Evolutionary conservation across 2,113 vertebrate species (phyloP).

Genomic region (Gallinago jamesoni): DNA sequence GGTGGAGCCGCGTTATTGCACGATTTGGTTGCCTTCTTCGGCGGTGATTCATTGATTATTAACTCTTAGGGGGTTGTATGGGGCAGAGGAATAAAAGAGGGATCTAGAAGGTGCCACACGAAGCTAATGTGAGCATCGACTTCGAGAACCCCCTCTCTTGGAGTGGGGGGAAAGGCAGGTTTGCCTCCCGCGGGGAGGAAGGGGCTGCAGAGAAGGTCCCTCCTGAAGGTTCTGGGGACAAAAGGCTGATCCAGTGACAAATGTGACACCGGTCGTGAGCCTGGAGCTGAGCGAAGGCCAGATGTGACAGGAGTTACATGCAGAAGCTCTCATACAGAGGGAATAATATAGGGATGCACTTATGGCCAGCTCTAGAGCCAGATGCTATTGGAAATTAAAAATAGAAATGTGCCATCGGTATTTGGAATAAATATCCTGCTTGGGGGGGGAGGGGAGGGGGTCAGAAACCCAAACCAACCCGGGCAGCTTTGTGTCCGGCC

Average conservation of each 20-base stretch:
- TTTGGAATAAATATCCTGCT: not conserved
- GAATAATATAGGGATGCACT: not conserved
- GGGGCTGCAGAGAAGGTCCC: not conserved
- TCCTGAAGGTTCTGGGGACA: not conserved
- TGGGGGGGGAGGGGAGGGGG: not conserved
- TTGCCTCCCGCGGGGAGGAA: not conserved
- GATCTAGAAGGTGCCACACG: fast-evolving
- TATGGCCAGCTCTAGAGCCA: conserved; percentile 26
- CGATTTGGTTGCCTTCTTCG: not conserved
- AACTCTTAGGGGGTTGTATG: fast-evolving
- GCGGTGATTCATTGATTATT: not conserved
- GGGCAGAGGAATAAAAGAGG: fast-evolving
- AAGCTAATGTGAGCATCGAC: not conserved
- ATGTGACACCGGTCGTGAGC: not conserved
- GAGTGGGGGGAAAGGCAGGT: not conserved
- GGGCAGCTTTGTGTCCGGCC: not conserved
- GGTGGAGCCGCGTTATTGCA: not conserved
- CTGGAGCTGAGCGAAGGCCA: conserved; percentile 34
- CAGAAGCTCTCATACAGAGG: conserved; percentile 39
- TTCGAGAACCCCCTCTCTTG: not conserved
- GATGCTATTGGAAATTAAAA: not conserved
- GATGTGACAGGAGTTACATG: conserved; percentile 23
- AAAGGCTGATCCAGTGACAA: not conserved
- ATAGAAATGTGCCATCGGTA: not conserved
- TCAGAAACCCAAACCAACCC: not conserved